These are phyloP conservation scores for Hemitrygon akajei DNA, from an alignment of 2,797 vertebrate genomes.

Conservation along the genomic window DNA sequence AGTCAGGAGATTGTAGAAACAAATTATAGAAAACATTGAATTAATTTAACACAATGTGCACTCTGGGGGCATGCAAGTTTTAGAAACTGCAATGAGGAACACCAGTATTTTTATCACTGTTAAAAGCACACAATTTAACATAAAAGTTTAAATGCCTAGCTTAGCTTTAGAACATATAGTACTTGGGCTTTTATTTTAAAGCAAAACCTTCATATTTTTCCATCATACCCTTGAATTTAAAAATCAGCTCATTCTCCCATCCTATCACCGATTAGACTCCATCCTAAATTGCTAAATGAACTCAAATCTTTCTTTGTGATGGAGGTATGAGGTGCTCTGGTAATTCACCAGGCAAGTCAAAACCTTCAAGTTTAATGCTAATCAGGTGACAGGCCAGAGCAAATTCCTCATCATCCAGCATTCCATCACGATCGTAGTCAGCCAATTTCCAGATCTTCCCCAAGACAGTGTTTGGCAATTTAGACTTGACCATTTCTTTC, in stretches of 20 bases:
- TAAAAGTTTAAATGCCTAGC: background rate
- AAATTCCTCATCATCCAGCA: slow-evolving; percentile 95
- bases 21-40: too few species aligned
- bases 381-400: slow-evolving; percentile 92
- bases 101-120: background rate
- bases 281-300: background rate
- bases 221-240: background rate
- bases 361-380: slow-evolving; percentile 88
- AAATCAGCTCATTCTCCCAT: background rate
- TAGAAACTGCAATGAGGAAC: background rate
- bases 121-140: background rate
- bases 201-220: background rate
- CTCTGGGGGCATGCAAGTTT: background rate
- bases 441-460: slow-evolving; percentile 97
- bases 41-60: background rate
- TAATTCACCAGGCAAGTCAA: slow-evolving; percentile 76
- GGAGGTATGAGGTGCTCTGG: slow-evolving; percentile 84
- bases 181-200: background rate
- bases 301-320: slow-evolving; percentile 70
- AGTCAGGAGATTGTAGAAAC: background rate
- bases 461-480: slow-evolving; percentile 85
- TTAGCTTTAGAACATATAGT: background rate
- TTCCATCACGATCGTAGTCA: slow-evolving; percentile 85
- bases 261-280: background rate
- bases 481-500: slow-evolving; percentile 94